phyloP scores from a whole-genome alignment of 2,888 invertebrate genomes.

The Tiphia femorata region DNA sequence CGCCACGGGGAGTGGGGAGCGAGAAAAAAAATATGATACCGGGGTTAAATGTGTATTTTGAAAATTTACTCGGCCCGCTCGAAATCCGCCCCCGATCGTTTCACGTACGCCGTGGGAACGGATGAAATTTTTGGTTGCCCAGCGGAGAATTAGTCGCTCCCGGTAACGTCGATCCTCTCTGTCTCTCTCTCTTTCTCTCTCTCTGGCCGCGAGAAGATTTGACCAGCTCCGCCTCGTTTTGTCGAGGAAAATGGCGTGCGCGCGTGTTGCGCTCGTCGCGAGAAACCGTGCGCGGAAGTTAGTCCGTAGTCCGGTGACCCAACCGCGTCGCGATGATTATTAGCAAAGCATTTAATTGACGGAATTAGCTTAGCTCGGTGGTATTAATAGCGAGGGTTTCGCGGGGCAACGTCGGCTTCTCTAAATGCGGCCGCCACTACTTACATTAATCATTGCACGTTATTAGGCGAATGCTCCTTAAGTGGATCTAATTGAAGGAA shows the following conservation, averaged over 20 bases:
- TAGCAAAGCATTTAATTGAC: slow-evolving; percentile 54
- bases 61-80: slow-evolving; percentile 6
- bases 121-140: too few relatives aligned
- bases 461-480: slow-evolving; percentile 50
- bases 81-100: background rate
- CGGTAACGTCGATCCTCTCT: too few relatives aligned
- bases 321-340: slow-evolving; percentile 52
- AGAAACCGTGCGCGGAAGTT: slow-evolving; percentile 10
- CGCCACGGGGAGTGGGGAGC: background rate
- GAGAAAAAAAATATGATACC: slow-evolving; percentile 6
- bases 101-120: too few relatives aligned
- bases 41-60: slow-evolving; percentile 9
- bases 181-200: background rate
- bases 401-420: slow-evolving; percentile 1
- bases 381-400: slow-evolving; percentile 39
- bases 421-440: slow-evolving; percentile 24
- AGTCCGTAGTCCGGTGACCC: slow-evolving; percentile 8
- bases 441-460: slow-evolving; percentile 53
- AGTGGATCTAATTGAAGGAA: slow-evolving; percentile 58
- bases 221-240: too few relatives aligned
- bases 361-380: slow-evolving; percentile 45
- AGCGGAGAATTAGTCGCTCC: too few relatives aligned
- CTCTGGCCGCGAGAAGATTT: background rate
- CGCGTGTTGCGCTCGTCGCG: background rate
- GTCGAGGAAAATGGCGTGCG: too few relatives aligned